Percentiles rank a stretch among this genome's conserved stretches.
Evolutionary conservation across 2,888 invertebrate genomes (phyloP).

Genomic region (Trachelus troglodyta): DNA sequence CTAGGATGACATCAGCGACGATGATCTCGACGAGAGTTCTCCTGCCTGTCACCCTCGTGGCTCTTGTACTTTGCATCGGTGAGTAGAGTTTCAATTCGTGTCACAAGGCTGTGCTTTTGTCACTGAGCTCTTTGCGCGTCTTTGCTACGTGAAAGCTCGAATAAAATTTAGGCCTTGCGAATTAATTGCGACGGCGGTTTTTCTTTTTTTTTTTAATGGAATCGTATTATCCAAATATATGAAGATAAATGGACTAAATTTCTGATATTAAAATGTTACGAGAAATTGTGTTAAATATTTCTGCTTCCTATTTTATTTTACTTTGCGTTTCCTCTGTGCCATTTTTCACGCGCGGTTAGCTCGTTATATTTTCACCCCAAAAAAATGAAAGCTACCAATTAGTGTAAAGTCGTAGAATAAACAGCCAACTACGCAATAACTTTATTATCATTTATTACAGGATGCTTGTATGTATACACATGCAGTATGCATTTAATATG

Average conservation of each 20-base stretch:
- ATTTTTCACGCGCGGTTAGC: background rate
- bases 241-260: background rate
- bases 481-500: too few relatives aligned
- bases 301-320: background rate
- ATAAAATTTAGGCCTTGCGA: background rate
- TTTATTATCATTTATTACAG: background rate
- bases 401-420: background rate
- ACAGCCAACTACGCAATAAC: background rate
- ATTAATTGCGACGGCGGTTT: background rate
- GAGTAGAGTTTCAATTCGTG: slow-evolving; percentile 30
- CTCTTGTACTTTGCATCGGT: slow-evolving; percentile 50
- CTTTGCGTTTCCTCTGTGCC: background rate
- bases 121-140: background rate
- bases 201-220: background rate
- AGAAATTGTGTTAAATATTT: background rate
- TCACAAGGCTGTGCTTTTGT: background rate
- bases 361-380: background rate
- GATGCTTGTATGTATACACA: background rate
- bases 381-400: background rate
- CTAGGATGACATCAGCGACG: slow-evolving; percentile 39
- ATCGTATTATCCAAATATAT: background rate
- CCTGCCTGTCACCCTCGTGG: slow-evolving; percentile 45
- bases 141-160: background rate
- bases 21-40: slow-evolving; percentile 34
- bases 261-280: background rate